Evolutionary conservation across 2,888 invertebrate genomes (phyloP), one percentile per base, ranked within the genome.

Genomic region (Apoda limacodes): DNA sequence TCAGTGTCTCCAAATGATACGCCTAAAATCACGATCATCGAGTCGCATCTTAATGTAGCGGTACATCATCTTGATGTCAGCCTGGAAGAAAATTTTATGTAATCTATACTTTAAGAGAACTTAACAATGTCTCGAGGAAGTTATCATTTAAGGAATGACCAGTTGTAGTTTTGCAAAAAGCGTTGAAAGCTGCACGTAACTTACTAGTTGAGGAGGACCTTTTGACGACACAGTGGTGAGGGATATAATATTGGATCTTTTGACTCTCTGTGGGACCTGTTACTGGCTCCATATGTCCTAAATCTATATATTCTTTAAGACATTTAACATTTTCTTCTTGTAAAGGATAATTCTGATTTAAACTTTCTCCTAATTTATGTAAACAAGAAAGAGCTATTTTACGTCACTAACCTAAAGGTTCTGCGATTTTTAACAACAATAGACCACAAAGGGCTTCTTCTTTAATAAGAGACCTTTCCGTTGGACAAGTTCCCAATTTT

Each of bases 1-100:
- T n/a, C n/a, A n/a, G n/a, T n/a, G n/a, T n/a, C n/a, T n/a, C n/a
- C n/a, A n/a, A n/a, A n/a, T n/a, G n/a, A n/a, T n/a, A n/a, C n/a
- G n/a, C n/a, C n/a, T n/a, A n/a, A n/a, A n/a, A n/a, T n/a, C n/a
- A n/a, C n/a, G n/a, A n/a, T n/a, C n/a, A n/a, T n/a, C n/a, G n/a
- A n/a, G n/a, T n/a, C n/a, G n/a, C n/a, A n/a, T n/a, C n/a, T 20
- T 9, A 20, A 27, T 27, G 4, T 21, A 27, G 12, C 27, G 9
- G 9, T 27, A 27, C 28, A 28, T 28, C 21, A 21, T 28, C 14
- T 21, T 28, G 7, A 28, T 28, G 4, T 28, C 28, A 3, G 27
- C 20, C 5, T 13, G 20, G 9, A 27, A 27, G n/a, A 20, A 19
- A n/a, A 27, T 12, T 27, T 27, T 27, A 13, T 27, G 27, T 12